Conservation (phyloP, 2,888 invertebrate species). For the Schrankia costaestrigalis region DNA sequence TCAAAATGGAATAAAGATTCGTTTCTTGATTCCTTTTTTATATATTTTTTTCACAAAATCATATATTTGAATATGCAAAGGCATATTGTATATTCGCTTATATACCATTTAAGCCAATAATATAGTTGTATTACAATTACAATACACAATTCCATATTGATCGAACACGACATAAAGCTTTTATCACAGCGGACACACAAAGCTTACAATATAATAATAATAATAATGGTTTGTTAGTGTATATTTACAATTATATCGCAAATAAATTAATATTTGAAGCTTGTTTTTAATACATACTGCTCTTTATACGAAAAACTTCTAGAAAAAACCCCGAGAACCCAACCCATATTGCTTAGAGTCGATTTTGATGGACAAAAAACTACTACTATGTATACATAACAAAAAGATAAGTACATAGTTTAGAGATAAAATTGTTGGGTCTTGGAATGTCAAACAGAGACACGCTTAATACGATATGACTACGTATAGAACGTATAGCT, state of each 20-base stretch:
- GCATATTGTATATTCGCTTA: conserved; percentile 10
- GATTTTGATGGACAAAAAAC: conserved; percentile 3
- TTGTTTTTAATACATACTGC: conserved; percentile 20
- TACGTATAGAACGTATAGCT: no score
- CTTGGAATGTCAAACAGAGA: no score
- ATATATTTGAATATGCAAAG: conserved; percentile 11
- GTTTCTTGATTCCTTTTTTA: conserved; percentile 29
- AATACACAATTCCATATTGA: conserved; percentile 76
- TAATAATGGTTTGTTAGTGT: conserved; percentile 77
- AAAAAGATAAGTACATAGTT: no score
- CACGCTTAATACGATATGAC: no score
- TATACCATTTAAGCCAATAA: conserved; percentile 62
- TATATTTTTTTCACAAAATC: conserved; percentile 16
- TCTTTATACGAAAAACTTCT: conserved; percentile 23
- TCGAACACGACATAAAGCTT: conserved; percentile 65
- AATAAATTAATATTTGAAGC: conserved; percentile 40
- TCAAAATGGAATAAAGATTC: conserved; percentile 71
- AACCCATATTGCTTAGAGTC: conserved; percentile 6
- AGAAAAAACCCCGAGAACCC: neutral
- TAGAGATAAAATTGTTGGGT: no score
- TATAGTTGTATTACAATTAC: conserved; percentile 53
- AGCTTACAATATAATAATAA: conserved; percentile 46
- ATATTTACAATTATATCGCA: conserved; percentile 55
- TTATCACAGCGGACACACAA: conserved; percentile 64
- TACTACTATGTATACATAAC: no score